Conservation (phyloP, 2,888 invertebrate species). For the Agrochola macilenta region DNA sequence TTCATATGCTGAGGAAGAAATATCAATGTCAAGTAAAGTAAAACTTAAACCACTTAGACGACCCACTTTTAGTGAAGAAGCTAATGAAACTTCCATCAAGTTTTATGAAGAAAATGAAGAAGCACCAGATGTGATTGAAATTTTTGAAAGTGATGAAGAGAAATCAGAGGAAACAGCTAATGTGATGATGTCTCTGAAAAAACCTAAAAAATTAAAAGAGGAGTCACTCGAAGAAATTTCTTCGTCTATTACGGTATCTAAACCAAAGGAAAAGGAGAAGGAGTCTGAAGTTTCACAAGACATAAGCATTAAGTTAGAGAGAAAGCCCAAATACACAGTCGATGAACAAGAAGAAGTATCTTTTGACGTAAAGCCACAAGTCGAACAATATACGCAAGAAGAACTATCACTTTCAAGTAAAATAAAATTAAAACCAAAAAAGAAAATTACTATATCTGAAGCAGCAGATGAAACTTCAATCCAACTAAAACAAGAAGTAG, state of each 20-base stretch:
- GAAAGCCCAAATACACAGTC: constrained; percentile 92
- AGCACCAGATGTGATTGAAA: constrained; percentile 85
- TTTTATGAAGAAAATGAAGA: constrained; percentile 88
- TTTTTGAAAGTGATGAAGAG: constrained; percentile 87
- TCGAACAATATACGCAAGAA: constrained; percentile 91
- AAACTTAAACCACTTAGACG: constrained; percentile 94
- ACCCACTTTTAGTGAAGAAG: constrained; percentile 94
- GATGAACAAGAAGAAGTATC: constrained; percentile 92
- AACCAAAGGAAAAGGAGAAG: constrained; percentile 80
- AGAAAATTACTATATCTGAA: constrained; percentile 91
- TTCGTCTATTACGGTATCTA: constrained; percentile 80
- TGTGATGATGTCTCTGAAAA: constrained; percentile 83
- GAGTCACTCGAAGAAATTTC: constrained; percentile 80
- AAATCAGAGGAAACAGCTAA: constrained; percentile 82
- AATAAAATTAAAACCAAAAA: constrained; percentile 92
- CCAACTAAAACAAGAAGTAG: constrained; percentile 91
- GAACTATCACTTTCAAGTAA: constrained; percentile 93
- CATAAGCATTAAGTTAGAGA: constrained; percentile 93
- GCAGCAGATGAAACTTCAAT: constrained; percentile 93
- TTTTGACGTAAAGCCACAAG: constrained; percentile 84
- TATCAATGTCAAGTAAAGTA: constrained; percentile 96
- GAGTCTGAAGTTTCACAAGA: constrained; percentile 89
- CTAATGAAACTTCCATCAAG: constrained; percentile 94
- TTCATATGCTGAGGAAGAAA: constrained; percentile 96
- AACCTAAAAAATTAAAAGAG: constrained; percentile 82